Conservation (phyloP, 2,888 invertebrate genomes). For the Mimachlamys varia region DNA sequence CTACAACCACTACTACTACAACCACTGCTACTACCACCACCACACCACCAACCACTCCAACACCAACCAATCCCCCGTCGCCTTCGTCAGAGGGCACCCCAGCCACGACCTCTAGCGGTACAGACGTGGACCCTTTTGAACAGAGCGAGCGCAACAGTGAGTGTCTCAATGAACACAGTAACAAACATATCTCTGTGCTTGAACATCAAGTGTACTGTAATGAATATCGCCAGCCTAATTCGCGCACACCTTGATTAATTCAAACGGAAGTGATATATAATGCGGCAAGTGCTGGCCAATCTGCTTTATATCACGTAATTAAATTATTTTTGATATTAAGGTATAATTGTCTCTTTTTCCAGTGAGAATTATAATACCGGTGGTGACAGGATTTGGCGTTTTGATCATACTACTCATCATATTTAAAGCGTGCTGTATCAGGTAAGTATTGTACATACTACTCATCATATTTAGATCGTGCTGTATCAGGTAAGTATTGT, state of each 20-base stretch:
- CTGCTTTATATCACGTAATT: too few relatives aligned
- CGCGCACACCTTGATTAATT: too few relatives aligned
- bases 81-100: neutral
- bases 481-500: too few relatives aligned
- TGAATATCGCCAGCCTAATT: too few relatives aligned
- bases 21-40: neutral
- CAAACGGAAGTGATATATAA: too few relatives aligned
- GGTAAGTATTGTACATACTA: neutral
- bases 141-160: neutral
- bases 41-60: neutral
- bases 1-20: neutral
- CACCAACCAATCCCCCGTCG: neutral
- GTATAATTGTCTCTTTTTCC: neutral
- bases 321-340: too few relatives aligned
- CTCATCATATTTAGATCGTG: neutral
- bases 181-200: too few relatives aligned
- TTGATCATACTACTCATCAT: neutral
- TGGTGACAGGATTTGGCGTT: neutral
- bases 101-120: neutral
- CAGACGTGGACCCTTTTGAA: neutral
- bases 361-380: neutral
- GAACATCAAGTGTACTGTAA: too few relatives aligned
- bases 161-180: neutral
- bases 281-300: too few relatives aligned
- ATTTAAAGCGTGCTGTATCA: neutral